phyloP scores from a whole-genome alignment of 1,140 invertebrate species.

The Scaptomyza montana region DNA sequence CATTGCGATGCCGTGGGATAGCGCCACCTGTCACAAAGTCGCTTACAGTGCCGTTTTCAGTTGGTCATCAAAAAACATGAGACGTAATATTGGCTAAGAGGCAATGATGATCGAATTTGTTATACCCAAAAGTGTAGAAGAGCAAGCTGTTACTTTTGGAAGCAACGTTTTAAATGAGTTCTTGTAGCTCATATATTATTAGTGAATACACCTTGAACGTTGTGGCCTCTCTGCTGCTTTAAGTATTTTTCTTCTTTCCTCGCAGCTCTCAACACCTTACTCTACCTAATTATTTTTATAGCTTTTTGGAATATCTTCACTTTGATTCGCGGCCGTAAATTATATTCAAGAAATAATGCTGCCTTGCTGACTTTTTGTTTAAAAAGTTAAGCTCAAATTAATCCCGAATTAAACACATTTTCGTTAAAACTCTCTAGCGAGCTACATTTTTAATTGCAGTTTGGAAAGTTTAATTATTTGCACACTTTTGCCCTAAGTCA shows the following conservation, averaged over 20 bases:
- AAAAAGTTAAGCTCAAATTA: background rate
- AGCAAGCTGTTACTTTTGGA: background rate
- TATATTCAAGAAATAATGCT: background rate
- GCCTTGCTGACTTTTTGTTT: background rate
- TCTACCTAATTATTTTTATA: constrained; percentile 1
- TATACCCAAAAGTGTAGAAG: background rate
- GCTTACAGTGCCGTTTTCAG: constrained; percentile 3
- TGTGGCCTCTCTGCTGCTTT: background rate
- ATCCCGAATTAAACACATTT: background rate
- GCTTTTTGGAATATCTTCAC: background rate
- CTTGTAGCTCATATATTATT: no score
- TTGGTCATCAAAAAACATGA: constrained; percentile 33
- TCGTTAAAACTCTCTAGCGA: background rate
- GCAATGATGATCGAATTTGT: background rate
- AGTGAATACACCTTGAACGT: background rate
- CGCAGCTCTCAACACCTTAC: background rate
- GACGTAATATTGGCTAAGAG: background rate
- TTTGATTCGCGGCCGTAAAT: background rate
- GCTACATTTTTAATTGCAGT: constrained; percentile 1
- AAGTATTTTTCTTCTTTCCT: background rate
- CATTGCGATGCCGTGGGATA: constrained; percentile 3
- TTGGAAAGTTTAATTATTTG: background rate
- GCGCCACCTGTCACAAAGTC: constrained; percentile 29
- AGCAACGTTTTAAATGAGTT: no score
- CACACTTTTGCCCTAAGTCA: background rate